These are phyloP conservation scores for Stenchaetothrips biformis DNA, from an alignment of 2,888 invertebrate species.

Conservation along the genomic window DNA sequence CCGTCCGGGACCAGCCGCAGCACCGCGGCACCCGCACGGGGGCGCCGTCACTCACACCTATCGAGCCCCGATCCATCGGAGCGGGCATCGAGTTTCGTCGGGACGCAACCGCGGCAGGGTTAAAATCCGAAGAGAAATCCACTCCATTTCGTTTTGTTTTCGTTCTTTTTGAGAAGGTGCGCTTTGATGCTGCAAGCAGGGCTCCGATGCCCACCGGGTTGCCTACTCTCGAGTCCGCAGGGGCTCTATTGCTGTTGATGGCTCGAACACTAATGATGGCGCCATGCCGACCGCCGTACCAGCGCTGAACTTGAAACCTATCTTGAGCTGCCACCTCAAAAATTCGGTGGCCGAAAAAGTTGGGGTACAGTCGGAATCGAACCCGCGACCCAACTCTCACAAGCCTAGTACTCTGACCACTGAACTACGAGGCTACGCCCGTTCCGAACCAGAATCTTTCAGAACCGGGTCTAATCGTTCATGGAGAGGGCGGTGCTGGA, in stretches of 20 bases:
- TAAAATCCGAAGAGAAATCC: neutral
- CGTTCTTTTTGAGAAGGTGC: neutral
- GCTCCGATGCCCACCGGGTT: neutral
- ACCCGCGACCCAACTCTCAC: too few relatives aligned
- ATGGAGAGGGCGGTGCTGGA: too few relatives aligned
- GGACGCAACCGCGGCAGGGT: neutral
- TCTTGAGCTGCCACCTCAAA: conserved; percentile 86
- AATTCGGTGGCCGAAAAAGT: too few relatives aligned
- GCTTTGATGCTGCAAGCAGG: neutral
- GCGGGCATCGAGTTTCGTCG: neutral
- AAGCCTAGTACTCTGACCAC: too few relatives aligned
- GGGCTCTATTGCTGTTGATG: too few relatives aligned
- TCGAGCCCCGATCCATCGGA: neutral
- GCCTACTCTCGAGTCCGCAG: neutral
- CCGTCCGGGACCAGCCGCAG: neutral
- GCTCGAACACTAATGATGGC: too few relatives aligned
- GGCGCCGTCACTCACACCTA: conserved; percentile 45
- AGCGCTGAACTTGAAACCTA: too few relatives aligned
- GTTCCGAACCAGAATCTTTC: too few relatives aligned
- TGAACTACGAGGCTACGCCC: too few relatives aligned
- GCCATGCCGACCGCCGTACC: too few relatives aligned
- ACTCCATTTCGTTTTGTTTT: neutral
- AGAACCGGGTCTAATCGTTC: too few relatives aligned
- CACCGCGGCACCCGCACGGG: conserved; percentile 23
- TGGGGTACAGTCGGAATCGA: too few relatives aligned